Conservation (phyloP, 2,797 vertebrate genomes). For the Anolis apletophallus region DNA sequence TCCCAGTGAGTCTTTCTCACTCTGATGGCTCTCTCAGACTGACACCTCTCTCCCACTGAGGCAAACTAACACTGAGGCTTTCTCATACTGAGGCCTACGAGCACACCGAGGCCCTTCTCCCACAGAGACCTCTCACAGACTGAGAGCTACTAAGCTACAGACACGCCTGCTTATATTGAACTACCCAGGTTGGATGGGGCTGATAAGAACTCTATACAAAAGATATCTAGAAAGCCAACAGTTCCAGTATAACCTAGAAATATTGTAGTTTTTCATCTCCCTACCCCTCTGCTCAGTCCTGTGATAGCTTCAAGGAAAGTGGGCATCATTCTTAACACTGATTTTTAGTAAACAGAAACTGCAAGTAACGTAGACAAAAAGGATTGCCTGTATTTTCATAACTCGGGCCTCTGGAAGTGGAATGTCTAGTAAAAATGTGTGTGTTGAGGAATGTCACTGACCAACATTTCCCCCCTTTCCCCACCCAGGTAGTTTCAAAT, state of each 20-base stretch:
- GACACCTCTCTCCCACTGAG: too few species aligned
- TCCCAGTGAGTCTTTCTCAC: too few species aligned
- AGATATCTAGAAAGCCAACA: not conserved
- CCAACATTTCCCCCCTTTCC: slow-evolving; percentile 4
- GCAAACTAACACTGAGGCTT: too few species aligned
- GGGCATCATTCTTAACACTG: not conserved
- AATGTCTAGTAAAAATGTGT: not conserved
- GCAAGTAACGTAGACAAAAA: not conserved
- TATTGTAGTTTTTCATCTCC: not conserved
- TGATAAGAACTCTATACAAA: not conserved
- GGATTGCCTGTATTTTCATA: not conserved
- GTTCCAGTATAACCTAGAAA: not conserved
- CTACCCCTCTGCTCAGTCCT: not conserved
- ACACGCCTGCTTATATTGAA: too few species aligned
- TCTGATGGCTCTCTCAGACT: too few species aligned
- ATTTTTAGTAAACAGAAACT: not conserved
- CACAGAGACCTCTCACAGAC: too few species aligned
- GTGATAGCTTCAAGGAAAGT: not conserved
- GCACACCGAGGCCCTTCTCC: too few species aligned
- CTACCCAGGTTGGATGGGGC: not conserved
- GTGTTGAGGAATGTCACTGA: not conserved
- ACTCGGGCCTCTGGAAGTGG: not conserved
- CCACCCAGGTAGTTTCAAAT: slow-evolving; percentile 79
- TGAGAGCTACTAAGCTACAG: too few species aligned
- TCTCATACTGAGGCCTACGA: too few species aligned